Evolutionary conservation across 2,797 vertebrate species (phyloP).

Genomic region (Semotilus atromaculatus): DNA sequence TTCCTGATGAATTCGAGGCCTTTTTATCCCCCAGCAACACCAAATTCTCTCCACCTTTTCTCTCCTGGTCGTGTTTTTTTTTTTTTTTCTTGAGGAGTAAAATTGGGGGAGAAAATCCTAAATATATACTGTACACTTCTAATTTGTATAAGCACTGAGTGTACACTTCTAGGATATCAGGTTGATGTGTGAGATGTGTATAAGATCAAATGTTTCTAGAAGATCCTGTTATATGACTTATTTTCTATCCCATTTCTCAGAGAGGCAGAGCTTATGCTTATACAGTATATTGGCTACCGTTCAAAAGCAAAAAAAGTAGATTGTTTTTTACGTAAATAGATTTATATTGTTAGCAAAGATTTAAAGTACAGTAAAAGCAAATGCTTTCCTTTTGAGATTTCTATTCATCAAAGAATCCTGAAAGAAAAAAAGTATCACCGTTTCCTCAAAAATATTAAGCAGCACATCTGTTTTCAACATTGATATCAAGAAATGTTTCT

Average conservation of each 20-base stretch:
- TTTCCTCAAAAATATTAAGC: too few relatives aligned
- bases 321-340: not conserved
- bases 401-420: too few relatives aligned
- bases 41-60: not conserved
- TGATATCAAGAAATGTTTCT: not conserved
- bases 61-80: not conserved
- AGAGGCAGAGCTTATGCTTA: not conserved
- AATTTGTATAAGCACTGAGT: not conserved
- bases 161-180: not conserved
- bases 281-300: not conserved
- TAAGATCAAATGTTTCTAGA: not conserved
- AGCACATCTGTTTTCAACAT: too few relatives aligned
- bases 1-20: not conserved
- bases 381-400: not conserved
- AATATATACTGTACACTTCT: not conserved
- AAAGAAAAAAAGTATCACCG: too few relatives aligned
- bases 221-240: not conserved
- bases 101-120: not conserved
- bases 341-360: not conserved
- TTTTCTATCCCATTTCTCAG: not conserved
- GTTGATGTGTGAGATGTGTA: not conserved
- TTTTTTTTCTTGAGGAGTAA: not conserved
- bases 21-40: conserved; percentile 1
- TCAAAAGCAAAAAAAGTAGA: not conserved
- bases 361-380: too few relatives aligned